Conservation (phyloP, 2,888 invertebrate species). For the Coenonympha glycerion region DNA sequence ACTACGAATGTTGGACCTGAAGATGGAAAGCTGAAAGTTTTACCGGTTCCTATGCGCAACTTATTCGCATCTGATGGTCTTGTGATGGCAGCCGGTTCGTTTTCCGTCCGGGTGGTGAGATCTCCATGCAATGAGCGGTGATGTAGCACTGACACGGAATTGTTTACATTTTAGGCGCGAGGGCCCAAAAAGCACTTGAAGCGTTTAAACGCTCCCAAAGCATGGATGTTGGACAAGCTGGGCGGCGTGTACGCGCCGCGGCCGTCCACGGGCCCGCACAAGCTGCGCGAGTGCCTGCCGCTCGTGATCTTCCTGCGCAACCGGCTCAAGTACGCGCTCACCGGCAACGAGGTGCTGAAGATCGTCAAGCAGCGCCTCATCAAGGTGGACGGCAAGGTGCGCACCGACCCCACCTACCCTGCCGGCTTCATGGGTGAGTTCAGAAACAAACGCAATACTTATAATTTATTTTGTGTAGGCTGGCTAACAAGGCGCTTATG, state of each 20-base stretch:
- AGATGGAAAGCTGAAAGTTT: not conserved
- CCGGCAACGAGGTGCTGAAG: conserved; percentile 96
- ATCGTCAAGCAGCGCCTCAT: conserved; percentile 98
- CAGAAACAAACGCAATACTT: too few relatives aligned
- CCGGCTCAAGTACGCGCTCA: conserved; percentile 97
- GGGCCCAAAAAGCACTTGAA: conserved; percentile 99
- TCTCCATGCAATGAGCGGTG: too few relatives aligned
- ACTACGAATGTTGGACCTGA: too few relatives aligned
- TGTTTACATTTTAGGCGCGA: conserved; percentile 83
- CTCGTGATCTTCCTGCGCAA: conserved; percentile 97
- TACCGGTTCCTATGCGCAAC: not conserved
- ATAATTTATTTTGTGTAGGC: too few relatives aligned
- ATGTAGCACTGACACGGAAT: conserved; percentile 15
- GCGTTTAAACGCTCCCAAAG: conserved; percentile 98
- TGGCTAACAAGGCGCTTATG: too few relatives aligned
- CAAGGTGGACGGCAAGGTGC: conserved; percentile 98
- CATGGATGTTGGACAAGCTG: conserved; percentile 99
- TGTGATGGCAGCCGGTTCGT: too few relatives aligned
- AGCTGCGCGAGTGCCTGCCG: conserved; percentile 96
- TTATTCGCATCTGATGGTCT: too few relatives aligned
- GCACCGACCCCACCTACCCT: conserved; percentile 98
- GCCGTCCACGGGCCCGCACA: conserved; percentile 98
- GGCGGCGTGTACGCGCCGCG: conserved; percentile 98
- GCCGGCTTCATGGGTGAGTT: conserved; percentile 99
- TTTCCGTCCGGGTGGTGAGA: too few relatives aligned